These are phyloP conservation scores for Megaceryle alcyon DNA, from an alignment of 2,797 vertebrate species.

Conservation along the genomic window DNA sequence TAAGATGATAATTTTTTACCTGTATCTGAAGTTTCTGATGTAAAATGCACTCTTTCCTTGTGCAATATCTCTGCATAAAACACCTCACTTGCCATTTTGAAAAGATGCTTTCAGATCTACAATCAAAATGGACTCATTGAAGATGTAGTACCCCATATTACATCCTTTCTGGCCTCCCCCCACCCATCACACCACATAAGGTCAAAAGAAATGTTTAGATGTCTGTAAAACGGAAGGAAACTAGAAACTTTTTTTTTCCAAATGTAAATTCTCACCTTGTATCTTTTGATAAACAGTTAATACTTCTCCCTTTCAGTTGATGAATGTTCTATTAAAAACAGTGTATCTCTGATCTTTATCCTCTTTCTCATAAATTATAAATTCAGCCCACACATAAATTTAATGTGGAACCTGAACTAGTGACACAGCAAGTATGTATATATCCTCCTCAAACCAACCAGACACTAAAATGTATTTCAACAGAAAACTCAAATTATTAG, in stretches of 20 bases:
- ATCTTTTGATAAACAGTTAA: background rate
- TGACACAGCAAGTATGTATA: fast-evolving
- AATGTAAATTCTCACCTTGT: constrained; percentile 1
- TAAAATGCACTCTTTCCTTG: background rate
- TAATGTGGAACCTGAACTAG: background rate
- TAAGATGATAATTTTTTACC: background rate
- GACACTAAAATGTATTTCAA: background rate
- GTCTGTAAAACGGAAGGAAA: constrained; percentile 41
- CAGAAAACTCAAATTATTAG: background rate
- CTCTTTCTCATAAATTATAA: background rate
- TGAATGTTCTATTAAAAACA: background rate
- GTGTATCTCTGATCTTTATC: background rate
- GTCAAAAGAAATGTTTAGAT: background rate
- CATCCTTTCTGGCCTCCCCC: background rate
- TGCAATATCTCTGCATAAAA: background rate
- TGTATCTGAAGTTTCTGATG: background rate
- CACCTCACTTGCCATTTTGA: constrained; percentile 43
- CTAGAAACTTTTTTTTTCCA: background rate
- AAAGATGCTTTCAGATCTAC: background rate
- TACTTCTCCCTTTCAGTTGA: background rate
- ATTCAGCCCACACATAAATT: background rate
- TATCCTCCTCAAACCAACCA: background rate
- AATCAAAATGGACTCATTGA: constrained; percentile 11
- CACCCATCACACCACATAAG: background rate
- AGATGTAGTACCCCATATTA: background rate